phyloP scores from a whole-genome alignment of 2,113 vertebrate species.

The Ictidomys tridecemlineatus region DNA sequence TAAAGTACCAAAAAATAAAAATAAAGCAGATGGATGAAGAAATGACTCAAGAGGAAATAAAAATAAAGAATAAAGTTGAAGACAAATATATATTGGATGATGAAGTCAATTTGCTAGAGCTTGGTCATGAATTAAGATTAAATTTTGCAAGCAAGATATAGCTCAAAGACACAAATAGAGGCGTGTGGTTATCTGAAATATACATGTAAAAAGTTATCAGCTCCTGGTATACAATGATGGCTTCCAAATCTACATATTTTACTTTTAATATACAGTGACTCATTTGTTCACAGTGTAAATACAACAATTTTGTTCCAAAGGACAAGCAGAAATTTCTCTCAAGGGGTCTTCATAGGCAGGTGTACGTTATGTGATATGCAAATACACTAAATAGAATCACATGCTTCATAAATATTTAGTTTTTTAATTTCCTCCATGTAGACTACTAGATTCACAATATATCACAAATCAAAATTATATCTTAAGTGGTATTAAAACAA shows the following conservation, averaged over 20 bases:
- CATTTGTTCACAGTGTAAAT: neutral
- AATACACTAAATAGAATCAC: neutral
- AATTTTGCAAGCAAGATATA: neutral
- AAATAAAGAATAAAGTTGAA: conserved; percentile 19
- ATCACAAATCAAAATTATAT: neutral
- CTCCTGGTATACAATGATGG: neutral
- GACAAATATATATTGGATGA: neutral
- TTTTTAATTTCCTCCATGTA: neutral
- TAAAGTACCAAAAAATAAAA: too few relatives aligned
- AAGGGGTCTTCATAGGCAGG: neutral
- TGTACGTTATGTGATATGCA: neutral
- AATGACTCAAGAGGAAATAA: neutral
- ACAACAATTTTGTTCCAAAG: neutral
- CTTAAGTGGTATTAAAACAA: conserved; percentile 29
- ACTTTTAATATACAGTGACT: neutral
- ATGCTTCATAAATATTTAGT: neutral
- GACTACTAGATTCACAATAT: neutral
- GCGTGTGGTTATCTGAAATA: neutral
- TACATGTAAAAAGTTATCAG: neutral
- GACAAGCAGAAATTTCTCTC: conserved; percentile 26
- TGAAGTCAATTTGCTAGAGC: neutral
- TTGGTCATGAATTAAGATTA: conserved; percentile 9
- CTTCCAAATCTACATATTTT: neutral
- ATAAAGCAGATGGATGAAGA: neutral
- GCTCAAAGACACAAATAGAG: neutral